Evolutionary conservation across 1,140 invertebrate species (phyloP).

Genomic region (Cataglyphis hispanica): DNA sequence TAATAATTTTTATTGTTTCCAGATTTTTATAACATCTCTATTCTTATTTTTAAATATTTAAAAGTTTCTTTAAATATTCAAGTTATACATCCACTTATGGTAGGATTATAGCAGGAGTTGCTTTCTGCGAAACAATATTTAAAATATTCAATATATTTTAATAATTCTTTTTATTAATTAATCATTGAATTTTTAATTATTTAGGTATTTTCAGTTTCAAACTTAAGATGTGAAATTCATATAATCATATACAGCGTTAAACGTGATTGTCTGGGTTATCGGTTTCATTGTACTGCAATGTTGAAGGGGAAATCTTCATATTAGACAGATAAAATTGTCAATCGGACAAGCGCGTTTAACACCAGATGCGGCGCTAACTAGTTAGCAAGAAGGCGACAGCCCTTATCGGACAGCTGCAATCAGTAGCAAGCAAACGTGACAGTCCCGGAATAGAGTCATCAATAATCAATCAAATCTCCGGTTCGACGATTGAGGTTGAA

Average conservation of each 20-base stretch:
- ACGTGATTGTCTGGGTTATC: background rate
- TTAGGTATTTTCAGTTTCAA: no score
- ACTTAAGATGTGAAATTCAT: background rate
- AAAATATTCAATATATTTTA: no score
- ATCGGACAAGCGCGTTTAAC: conserved; percentile 4
- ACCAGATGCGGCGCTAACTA: conserved; percentile 21
- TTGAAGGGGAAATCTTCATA: conserved; percentile 2
- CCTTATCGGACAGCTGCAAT: conserved; percentile 35
- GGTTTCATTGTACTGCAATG: background rate
- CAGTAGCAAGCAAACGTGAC: background rate
- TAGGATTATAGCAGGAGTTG: no score
- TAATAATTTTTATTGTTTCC: background rate
- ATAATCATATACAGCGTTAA: background rate
- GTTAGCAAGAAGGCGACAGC: conserved; percentile 5
- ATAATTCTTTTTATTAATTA: no score
- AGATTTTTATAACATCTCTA: background rate
- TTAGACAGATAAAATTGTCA: conserved; percentile 29
- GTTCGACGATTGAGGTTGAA: conserved; percentile 1
- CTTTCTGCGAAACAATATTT: no score
- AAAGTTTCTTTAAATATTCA: background rate
- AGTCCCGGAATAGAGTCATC: background rate
- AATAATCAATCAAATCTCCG: conserved; percentile 37
- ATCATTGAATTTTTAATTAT: no score
- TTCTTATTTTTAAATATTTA: background rate
- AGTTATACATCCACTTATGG: background rate